Conservation (phyloP, 2,113 vertebrate species). For the human (Homo sapiens) region GRCh38 chr4:145309501-145310000, state of each 20-base stretch:
- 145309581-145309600: not conserved
- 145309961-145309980: no score
- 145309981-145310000: no score
- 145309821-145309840: not conserved
- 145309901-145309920: not conserved
- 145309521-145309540: not conserved
- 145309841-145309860: not conserved
- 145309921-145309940: no score
- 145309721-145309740: not conserved
- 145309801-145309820: no score
- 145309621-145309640: not conserved
- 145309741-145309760: not conserved
- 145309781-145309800: not conserved
- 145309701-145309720: not conserved
- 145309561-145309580: not conserved
- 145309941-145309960: no score
- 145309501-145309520: not conserved
- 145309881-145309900: not conserved
- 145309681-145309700: not conserved
- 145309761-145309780: not conserved
- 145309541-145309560: not conserved
- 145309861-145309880: not conserved
- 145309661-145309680: not conserved
- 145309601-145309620: not conserved
- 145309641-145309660: not conserved